A percentile compares a stretch with the other conserved stretches of the same genome.
Evolutionary conservation across 2,888 invertebrate species (phyloP).

Genomic region (Lycophotia porphyrea): DNA sequence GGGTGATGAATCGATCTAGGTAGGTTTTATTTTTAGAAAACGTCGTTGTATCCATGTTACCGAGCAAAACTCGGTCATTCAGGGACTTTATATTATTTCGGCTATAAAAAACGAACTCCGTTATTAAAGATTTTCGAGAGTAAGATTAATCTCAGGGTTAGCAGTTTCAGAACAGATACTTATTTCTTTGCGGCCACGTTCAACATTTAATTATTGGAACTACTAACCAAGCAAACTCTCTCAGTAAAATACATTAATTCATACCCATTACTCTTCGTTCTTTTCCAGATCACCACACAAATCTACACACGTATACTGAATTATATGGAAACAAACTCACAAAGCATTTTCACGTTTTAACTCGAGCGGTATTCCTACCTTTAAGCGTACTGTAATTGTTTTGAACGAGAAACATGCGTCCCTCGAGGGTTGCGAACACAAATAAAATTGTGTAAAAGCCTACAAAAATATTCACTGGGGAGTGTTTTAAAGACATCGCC

Average conservation of each 20-base stretch:
- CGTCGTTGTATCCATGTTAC: no score
- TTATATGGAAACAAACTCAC: slow-evolving; percentile 44
- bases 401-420: slow-evolving; percentile 65
- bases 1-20: no score
- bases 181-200: neutral
- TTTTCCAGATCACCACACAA: slow-evolving; percentile 47
- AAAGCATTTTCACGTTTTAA: slow-evolving; percentile 66
- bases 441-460: slow-evolving; percentile 66
- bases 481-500: slow-evolving; percentile 60
- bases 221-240: neutral
- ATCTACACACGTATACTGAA: slow-evolving; percentile 43
- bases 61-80: no score
- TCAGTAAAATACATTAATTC: slow-evolving; percentile 18
- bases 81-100: neutral
- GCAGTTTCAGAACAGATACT: neutral
- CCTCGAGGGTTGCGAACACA: slow-evolving; percentile 54
- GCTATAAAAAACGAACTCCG: no score
- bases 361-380: slow-evolving; percentile 59
- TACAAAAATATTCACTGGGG: slow-evolving; percentile 62
- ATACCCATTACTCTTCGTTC: slow-evolving; percentile 43
- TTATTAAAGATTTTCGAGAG: neutral
- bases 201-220: no score
- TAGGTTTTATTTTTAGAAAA: no score
- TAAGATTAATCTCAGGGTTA: neutral
- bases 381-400: slow-evolving; percentile 67